These are phyloP conservation scores for Drosophila phalerata DNA, from an alignment of 2,888 invertebrate genomes.

Conservation along the genomic window DNA sequence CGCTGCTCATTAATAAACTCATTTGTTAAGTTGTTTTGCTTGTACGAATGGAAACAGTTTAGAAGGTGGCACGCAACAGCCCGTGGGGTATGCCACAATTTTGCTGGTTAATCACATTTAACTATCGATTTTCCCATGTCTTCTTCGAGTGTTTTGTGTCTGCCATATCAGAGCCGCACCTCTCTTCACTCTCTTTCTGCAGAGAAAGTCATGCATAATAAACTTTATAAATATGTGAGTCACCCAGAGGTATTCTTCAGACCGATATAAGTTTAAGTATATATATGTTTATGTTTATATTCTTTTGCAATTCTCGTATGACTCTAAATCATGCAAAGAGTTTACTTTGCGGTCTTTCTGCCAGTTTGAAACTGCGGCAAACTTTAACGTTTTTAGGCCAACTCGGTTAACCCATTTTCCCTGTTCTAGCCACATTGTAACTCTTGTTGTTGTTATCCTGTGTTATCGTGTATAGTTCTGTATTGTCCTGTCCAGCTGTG, in stretches of 20 bases:
- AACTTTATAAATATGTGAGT: constrained; percentile 46
- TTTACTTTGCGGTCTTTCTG: constrained; percentile 60
- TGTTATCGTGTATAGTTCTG: constrained; percentile 11
- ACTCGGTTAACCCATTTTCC: constrained; percentile 69
- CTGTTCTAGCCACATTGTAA: constrained; percentile 10
- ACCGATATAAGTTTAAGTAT: constrained; percentile 16
- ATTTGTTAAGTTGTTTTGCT: constrained; percentile 58
- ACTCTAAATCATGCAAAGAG: constrained; percentile 71
- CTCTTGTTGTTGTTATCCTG: constrained; percentile 7
- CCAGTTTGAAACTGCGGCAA: constrained; percentile 68
- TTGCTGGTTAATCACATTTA: constrained; percentile 53
- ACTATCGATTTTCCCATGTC: constrained; percentile 51
- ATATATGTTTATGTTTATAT: constrained; percentile 26
- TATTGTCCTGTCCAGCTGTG: constrained; percentile 21
- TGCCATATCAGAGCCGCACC: constrained; percentile 27
- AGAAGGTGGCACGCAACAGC: constrained; percentile 47
- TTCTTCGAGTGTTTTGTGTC: constrained; percentile 9
- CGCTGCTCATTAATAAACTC: constrained; percentile 61
- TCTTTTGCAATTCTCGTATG: constrained; percentile 56
- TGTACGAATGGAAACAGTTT: constrained; percentile 3
- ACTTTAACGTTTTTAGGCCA: constrained; percentile 72
- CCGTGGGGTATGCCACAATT: constrained; percentile 28
- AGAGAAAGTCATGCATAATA: constrained; percentile 32
- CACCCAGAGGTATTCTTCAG: constrained; percentile 30
- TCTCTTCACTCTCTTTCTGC: constrained; percentile 9